These are phyloP conservation scores for Xiphophorus maculatus DNA, from an alignment of 2,113 vertebrate species.

Conservation along the genomic window DNA sequence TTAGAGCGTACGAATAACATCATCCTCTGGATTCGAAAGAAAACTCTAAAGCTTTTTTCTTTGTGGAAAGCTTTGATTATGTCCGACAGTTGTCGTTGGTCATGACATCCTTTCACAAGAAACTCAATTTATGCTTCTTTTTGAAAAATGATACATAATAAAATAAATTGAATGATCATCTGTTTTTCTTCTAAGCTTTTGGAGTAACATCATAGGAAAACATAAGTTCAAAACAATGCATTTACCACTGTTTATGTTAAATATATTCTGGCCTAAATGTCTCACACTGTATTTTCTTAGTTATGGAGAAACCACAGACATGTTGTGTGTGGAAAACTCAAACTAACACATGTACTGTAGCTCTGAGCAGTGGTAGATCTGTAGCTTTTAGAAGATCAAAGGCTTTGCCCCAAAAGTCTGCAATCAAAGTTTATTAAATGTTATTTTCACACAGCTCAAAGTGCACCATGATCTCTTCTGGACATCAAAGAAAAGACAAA, in stretches of 20 bases:
- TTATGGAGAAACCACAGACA: background rate
- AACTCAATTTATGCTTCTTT: background rate
- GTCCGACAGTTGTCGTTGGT: background rate
- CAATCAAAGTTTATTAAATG: slow-evolving; percentile 22
- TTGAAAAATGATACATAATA: background rate
- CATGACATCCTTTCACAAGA: background rate
- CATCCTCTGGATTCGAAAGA: background rate
- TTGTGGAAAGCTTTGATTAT: background rate
- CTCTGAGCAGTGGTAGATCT: background rate
- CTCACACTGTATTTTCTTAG: background rate
- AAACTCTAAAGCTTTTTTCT: background rate
- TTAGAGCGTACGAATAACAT: background rate
- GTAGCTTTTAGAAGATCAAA: slow-evolving; percentile 43
- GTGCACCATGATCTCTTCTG: slow-evolving; percentile 9
- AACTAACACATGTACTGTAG: background rate
- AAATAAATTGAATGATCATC: background rate
- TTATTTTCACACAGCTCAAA: slow-evolving; percentile 14
- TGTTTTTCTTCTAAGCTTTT: background rate
- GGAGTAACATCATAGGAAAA: background rate
- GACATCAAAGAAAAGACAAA: background rate
- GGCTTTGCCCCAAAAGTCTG: background rate
- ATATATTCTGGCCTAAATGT: background rate
- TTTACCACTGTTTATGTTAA: too few relatives aligned
- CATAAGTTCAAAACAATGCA: too few relatives aligned
- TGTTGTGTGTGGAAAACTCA: background rate